Conservation (phyloP, 2,797 vertebrate species). For the Catostomus latipinnis region DNA sequence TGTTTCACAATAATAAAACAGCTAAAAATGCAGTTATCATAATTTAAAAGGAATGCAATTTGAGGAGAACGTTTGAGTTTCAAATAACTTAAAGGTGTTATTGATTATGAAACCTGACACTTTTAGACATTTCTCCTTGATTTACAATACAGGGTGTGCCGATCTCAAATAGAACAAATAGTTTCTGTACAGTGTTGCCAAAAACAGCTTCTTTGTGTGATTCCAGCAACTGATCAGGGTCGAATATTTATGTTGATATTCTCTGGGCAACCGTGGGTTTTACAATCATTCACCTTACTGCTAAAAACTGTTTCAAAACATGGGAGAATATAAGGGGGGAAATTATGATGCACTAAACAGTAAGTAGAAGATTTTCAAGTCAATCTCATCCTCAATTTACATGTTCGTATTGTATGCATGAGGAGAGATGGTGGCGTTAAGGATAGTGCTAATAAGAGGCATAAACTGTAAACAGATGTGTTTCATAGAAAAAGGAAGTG, state of each 20-base stretch:
- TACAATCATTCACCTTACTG: conserved; percentile 9
- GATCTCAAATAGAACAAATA: background rate
- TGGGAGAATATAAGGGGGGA: background rate
- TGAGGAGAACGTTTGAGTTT: background rate
- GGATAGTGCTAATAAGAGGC: background rate
- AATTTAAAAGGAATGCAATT: background rate
- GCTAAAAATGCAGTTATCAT: background rate
- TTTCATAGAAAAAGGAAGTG: conserved; percentile 27
- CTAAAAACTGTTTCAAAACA: conserved; percentile 3
- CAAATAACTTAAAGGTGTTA: background rate
- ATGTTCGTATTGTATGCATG: background rate
- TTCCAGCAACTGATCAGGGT: conserved; percentile 10
- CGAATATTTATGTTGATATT: conserved; percentile 7
- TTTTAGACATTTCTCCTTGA: background rate
- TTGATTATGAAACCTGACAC: background rate
- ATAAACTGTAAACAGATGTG: background rate
- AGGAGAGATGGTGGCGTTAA: background rate
- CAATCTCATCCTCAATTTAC: background rate
- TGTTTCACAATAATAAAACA: background rate
- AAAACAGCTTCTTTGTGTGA: conserved; percentile 1
- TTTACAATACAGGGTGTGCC: background rate
- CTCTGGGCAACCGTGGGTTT: background rate
- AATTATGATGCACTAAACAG: background rate
- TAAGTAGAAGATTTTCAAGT: no score
- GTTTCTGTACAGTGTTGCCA: background rate